These are phyloP conservation scores for Champsocephalus gunnari DNA, from an alignment of 2,797 vertebrate species.

Conservation along the genomic window DNA sequence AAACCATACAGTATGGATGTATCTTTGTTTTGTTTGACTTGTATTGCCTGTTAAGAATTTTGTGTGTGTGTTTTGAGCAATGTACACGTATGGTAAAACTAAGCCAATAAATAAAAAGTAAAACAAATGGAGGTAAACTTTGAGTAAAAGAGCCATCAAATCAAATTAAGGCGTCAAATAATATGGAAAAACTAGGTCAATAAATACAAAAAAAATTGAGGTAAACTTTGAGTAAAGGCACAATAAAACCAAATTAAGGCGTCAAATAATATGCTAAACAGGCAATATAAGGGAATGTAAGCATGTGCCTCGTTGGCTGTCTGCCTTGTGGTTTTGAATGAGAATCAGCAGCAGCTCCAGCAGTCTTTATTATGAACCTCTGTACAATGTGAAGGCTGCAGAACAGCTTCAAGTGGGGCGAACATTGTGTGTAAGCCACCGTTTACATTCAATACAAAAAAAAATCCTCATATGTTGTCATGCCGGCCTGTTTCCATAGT, in stretches of 20 bases:
- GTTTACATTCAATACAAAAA: conserved; percentile 63
- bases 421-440: conserved; percentile 25
- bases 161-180: conserved; percentile 54
- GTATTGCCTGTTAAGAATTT: too few species aligned
- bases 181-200: background rate
- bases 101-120: too few species aligned
- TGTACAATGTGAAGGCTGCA: conserved; percentile 23
- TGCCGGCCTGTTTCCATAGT: conserved; percentile 72
- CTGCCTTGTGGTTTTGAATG: conserved; percentile 29
- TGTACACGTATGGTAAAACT: too few species aligned
- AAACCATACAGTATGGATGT: too few species aligned
- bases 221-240: conserved; percentile 23
- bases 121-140: conserved; percentile 4
- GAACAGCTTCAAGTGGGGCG: conserved; percentile 19
- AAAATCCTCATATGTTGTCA: conserved; percentile 58
- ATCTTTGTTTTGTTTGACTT: too few species aligned
- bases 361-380: conserved; percentile 10
- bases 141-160: conserved; percentile 41
- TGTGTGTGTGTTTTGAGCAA: too few species aligned
- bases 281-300: conserved; percentile 21
- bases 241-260: conserved; percentile 58
- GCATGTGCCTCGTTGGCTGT: conserved; percentile 26
- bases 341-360: conserved; percentile 22
- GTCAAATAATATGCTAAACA: conserved; percentile 30
- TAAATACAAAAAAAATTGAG: too few species aligned